Evolutionary conservation across 2,888 invertebrate genomes (phyloP), one percentile per base, ranked within the genome.

Genomic region (Myathropa florea): DNA sequence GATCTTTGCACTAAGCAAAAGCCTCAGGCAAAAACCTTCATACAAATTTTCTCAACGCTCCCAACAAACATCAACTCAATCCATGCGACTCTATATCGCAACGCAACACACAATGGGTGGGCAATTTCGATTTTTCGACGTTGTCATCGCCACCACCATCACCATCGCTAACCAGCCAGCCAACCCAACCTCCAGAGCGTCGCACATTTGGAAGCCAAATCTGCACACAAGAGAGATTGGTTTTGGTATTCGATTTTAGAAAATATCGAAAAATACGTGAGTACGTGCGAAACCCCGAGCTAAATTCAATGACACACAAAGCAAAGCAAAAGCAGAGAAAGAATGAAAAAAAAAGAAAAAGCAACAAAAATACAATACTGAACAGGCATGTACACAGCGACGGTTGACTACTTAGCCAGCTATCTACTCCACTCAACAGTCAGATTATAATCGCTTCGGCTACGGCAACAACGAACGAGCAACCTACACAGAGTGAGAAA

Each of bases 181-280:
- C 53, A 65, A 67, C 75, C 30, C 77, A 77, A 77, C 33, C 61
- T 46, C 65, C 39, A 12, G 36, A 28, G 39, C 18, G 46, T 18
- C 39, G 21, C 76, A 60, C 59, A 65, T 60, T 76, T 55, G 53
- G 18, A 67, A 77, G 53, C 61, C 60, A 61, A 77, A 68, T 39
- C 61, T 24, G 24, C 57, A 30, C 39, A 75, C 59, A 59, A 46
- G 28, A 65, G 36, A 55, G 26, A 59, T 64, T 64, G 79, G 71
- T 71, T 71, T 79, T 72, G 73, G 67, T 75, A 81, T 81, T 75
- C 28, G 75, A 75, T 73, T 68, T 73, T 61, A 55, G 61, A 75
- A 75, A 68, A 81, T 67, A 75, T 81, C 64, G 46, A 68, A 63
- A 70, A 75, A n/a, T 70, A 70, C 75, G 82, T 75, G 68, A 77